Evolutionary conservation across 2,113 vertebrate species (phyloP).

Genomic region (Leptocoma aspasia): DNA sequence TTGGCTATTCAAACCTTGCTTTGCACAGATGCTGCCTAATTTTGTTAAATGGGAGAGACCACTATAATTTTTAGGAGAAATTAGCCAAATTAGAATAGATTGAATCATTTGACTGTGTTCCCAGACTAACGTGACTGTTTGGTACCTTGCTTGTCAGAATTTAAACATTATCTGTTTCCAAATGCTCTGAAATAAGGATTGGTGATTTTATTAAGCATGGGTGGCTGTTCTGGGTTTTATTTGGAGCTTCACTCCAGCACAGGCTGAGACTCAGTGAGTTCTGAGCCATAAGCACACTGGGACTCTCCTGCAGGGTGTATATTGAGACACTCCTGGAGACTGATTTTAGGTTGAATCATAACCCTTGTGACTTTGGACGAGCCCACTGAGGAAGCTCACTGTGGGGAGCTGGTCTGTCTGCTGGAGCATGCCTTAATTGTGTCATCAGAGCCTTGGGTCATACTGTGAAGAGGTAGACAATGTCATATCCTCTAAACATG

Average conservation of each 20-base stretch:
- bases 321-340: background rate
- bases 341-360: background rate
- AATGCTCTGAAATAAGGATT: background rate
- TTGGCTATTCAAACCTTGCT: conserved; percentile 1
- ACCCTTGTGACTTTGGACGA: background rate
- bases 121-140: background rate
- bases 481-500: background rate
- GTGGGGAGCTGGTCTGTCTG: background rate
- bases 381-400: background rate
- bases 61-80: conserved; percentile 3
- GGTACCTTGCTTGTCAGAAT: background rate
- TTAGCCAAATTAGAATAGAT: conserved; percentile 14
- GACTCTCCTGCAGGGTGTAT: background rate
- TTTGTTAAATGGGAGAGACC: conserved; percentile 10
- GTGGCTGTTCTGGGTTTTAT: background rate
- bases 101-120: background rate
- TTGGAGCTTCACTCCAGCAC: background rate
- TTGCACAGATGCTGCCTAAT: conserved; percentile 27
- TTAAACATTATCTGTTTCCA: background rate
- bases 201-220: background rate
- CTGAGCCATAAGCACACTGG: background rate
- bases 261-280: background rate
- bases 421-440: background rate
- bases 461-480: background rate
- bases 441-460: background rate